Evolutionary conservation across 2,797 vertebrate species (phyloP).

Genomic region (Falco biarmicus): DNA sequence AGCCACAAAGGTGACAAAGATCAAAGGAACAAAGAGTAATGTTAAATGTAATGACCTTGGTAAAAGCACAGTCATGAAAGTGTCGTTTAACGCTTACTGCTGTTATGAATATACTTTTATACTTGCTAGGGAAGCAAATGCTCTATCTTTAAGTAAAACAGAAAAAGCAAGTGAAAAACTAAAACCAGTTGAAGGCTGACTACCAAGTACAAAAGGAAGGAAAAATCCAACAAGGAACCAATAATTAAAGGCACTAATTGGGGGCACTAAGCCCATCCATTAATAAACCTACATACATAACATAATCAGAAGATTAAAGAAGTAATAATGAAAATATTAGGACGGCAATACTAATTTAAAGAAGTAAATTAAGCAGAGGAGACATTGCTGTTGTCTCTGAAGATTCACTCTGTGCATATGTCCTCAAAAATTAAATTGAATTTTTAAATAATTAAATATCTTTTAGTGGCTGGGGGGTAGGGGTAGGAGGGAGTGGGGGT

Average conservation of each 20-base stretch:
- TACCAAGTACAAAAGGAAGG: not conserved
- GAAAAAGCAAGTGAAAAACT: not conserved
- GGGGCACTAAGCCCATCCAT: constrained; percentile 60
- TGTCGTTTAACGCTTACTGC: not conserved
- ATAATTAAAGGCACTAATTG: constrained; percentile 72
- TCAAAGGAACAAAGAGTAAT: not conserved
- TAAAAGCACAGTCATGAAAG: not conserved
- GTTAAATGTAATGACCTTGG: not conserved
- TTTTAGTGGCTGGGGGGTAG: not conserved
- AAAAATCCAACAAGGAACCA: constrained; percentile 35
- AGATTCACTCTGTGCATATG: not conserved
- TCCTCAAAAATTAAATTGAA: constrained; percentile 50
- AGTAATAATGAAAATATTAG: constrained; percentile 65
- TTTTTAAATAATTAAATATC: constrained; percentile 47
- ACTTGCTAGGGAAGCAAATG: not conserved
- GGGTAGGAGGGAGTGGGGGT: too few relatives aligned
- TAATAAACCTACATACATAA: constrained; percentile 75
- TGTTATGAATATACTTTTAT: not conserved
- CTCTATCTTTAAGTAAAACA: not conserved
- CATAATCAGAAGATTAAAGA: constrained; percentile 60
- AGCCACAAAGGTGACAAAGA: not conserved
- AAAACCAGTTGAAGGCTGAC: not conserved
- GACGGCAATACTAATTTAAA: constrained; percentile 52
- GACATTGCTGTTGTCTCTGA: constrained; percentile 12
- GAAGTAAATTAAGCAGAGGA: constrained; percentile 29